Evolutionary conservation across 2,888 invertebrate species (phyloP), one percentile per base, ranked within the genome.

Genomic region (Drosophila melanocephala): DNA sequence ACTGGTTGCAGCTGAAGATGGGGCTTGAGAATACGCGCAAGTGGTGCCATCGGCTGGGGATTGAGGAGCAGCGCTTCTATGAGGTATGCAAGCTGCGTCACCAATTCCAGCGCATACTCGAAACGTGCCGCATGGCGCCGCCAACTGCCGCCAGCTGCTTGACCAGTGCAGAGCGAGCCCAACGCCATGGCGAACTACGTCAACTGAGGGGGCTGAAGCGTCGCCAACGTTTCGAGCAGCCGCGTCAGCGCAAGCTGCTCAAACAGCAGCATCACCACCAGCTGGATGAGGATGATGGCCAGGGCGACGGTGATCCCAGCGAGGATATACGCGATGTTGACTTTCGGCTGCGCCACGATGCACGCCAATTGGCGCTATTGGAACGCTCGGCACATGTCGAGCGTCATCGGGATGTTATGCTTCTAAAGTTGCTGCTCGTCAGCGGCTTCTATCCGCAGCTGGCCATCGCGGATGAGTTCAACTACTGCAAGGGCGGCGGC

Each of bases 61-160:
- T 99, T 10, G 99, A 99, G 93, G 99, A 99, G 92, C 99, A 99
- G 93, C 94, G 99, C 30, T 96, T 99, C 90, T 99, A 99, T 91
- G 99, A 99, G 94, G 97, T 98, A 90, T 97, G 97, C 0, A 99
- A 99, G 94, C 94, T 99, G 9, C 95, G 98, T 42, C 95, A 96
- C 32, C 99, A 99, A 93, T 97, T 99, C 87, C 95, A 97, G 90
- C 96, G 96, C 65, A 95, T 98, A 71, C 94, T 99, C 19, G 96
- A 96, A 95, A 95, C 95, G 73, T 96, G 96, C 81, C 95, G 95
- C 77, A 93, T 96, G 85, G 69, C 73, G 5, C 39, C 72, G 12
- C 47, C 75, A 9, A 93, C 93, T 56, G 93, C 94, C 62, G 93
- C 94, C 0, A 94, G 95, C 68, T 10, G 39, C 66, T 94, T 95